Conservation (phyloP, 2,113 vertebrate species). For the Mesitornis unicolor region DNA sequence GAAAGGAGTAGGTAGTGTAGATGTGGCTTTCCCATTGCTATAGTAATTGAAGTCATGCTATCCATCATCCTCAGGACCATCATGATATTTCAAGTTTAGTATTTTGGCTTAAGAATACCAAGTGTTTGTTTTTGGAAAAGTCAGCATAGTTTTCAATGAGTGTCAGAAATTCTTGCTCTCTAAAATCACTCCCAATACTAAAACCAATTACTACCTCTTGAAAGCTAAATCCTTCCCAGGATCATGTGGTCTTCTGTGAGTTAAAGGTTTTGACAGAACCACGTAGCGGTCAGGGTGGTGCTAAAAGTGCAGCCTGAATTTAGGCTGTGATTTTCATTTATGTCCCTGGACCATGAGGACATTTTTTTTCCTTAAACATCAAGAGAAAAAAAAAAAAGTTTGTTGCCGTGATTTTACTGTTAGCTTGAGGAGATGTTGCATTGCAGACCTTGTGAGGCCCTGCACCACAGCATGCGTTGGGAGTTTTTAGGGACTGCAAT, state of each 20-base stretch:
- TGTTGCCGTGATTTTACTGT: background rate
- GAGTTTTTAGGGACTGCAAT: background rate
- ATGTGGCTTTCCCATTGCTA: background rate
- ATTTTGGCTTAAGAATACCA: background rate
- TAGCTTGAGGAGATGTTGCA: background rate
- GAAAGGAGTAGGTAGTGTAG: background rate
- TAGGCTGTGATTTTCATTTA: background rate
- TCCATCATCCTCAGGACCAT: background rate
- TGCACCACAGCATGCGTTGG: background rate
- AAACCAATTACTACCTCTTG: background rate
- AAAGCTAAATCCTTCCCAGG: background rate
- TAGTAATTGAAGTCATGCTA: background rate
- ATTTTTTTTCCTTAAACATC: background rate
- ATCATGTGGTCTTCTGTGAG: background rate
- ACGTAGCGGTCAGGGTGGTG: background rate
- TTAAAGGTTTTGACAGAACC: conserved; percentile 29
- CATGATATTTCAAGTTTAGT: background rate
- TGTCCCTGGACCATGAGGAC: background rate
- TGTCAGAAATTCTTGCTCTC: conserved; percentile 19
- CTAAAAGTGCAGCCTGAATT: background rate
- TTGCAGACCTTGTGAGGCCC: background rate
- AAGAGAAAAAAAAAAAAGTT: background rate
- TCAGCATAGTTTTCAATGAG: conserved; percentile 24
- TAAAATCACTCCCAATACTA: background rate
- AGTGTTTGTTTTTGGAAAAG: conserved; percentile 31